Conservation (phyloP, 2,797 vertebrate genomes). For the Sebastiscus tertius region DNA sequence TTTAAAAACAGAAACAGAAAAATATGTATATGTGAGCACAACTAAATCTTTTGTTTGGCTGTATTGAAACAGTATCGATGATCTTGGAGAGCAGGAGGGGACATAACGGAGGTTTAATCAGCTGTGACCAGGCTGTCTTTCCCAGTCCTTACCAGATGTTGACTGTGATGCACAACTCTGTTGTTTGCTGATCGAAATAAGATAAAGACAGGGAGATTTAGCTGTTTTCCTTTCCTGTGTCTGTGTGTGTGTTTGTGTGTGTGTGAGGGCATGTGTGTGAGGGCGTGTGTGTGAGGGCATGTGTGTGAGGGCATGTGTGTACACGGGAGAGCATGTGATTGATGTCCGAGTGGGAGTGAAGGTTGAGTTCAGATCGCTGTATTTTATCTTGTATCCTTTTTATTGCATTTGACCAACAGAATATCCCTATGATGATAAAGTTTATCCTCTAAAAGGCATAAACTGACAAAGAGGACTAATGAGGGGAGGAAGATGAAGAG, state of each 20-base stretch:
- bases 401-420: conserved; percentile 55
- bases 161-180: neutral
- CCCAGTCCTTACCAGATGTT: conserved; percentile 4
- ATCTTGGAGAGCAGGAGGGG: neutral
- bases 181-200: neutral
- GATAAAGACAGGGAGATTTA: neutral
- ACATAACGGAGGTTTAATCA: conserved; percentile 2
- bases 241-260: neutral
- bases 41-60: neutral
- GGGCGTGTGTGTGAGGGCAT: too few species aligned
- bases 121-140: conserved; percentile 9
- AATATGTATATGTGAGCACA: neutral
- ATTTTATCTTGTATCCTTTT: conserved; percentile 57
- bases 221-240: neutral
- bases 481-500: conserved; percentile 54
- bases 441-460: conserved; percentile 55
- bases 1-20: neutral
- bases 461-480: conserved; percentile 53
- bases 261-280: too few species aligned
- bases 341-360: conserved; percentile 45
- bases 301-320: neutral
- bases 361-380: conserved; percentile 39
- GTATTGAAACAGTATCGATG: neutral
- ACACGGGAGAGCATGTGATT: conserved; percentile 20
- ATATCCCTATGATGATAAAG: conserved; percentile 56